phyloP scores from a whole-genome alignment of 2,888 invertebrate species.

The Endotricha flammealis region DNA sequence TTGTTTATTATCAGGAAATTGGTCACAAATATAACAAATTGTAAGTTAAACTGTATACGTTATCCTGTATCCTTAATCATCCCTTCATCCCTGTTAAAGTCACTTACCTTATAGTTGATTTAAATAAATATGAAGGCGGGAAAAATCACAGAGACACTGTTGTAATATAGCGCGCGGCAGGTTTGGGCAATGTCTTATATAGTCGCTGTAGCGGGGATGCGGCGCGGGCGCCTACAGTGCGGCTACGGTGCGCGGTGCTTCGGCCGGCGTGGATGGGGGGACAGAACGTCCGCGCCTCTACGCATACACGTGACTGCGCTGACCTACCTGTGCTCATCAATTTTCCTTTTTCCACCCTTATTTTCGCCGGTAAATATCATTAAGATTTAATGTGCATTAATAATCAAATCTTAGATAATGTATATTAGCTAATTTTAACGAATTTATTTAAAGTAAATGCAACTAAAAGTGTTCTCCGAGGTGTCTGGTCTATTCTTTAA shows the following conservation, averaged over 20 bases:
- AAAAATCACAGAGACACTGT: slow-evolving; percentile 75
- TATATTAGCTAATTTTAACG: too few relatives aligned
- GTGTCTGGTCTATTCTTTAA: too few relatives aligned
- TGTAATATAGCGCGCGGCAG: slow-evolving; percentile 76
- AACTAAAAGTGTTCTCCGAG: too few relatives aligned
- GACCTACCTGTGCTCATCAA: slow-evolving; percentile 31
- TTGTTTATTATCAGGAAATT: background rate
- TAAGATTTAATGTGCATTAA: too few relatives aligned
- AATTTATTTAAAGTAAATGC: too few relatives aligned
- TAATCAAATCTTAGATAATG: too few relatives aligned
- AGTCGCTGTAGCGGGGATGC: slow-evolving; percentile 70
- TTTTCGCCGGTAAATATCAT: too few relatives aligned
- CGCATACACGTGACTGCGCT: slow-evolving; percentile 28
- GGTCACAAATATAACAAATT: background rate
- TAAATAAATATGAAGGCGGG: slow-evolving; percentile 64
- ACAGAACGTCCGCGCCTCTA: slow-evolving; percentile 24
- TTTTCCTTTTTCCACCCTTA: slow-evolving; percentile 22
- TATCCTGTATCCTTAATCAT: slow-evolving; percentile 36
- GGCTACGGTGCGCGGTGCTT: too few relatives aligned
- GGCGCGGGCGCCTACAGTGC: slow-evolving; percentile 22
- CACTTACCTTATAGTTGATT: slow-evolving; percentile 65
- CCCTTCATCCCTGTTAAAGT: slow-evolving; percentile 43
- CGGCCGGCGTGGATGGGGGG: slow-evolving; percentile 47
- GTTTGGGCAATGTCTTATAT: slow-evolving; percentile 69
- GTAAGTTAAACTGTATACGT: background rate